Conservation (phyloP, 2,888 invertebrate genomes). For the Miltochrista miniata region DNA sequence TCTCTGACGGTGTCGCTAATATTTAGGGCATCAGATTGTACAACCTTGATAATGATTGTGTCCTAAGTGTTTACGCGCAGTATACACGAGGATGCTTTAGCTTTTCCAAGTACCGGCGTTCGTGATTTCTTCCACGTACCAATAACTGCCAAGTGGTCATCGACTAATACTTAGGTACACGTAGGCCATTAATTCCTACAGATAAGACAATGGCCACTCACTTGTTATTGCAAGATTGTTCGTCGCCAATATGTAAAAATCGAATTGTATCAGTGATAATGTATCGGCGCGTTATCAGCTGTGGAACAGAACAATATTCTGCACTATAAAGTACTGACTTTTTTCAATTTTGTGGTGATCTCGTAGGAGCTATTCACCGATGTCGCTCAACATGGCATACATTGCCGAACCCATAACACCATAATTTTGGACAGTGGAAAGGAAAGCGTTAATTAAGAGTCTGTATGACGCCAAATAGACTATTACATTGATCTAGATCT, state of each 20-base stretch:
- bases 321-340: slow-evolving; percentile 41
- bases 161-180: slow-evolving; percentile 36
- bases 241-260: slow-evolving; percentile 49
- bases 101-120: slow-evolving; percentile 18
- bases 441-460: slow-evolving; percentile 60
- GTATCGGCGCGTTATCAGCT: slow-evolving; percentile 67
- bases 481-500: too few relatives aligned
- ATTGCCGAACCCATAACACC: slow-evolving; percentile 47
- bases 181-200: slow-evolving; percentile 46
- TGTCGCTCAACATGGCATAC: slow-evolving; percentile 37
- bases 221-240: slow-evolving; percentile 58
- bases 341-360: slow-evolving; percentile 49
- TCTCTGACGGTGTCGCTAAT: slow-evolving; percentile 10
- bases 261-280: slow-evolving; percentile 67
- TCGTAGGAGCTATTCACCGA: slow-evolving; percentile 61
- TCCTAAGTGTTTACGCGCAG: background rate
- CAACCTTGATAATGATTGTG: background rate
- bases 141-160: slow-evolving; percentile 9
- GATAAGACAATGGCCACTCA: slow-evolving; percentile 66
- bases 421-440: slow-evolving; percentile 48
- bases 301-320: slow-evolving; percentile 53
- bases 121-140: slow-evolving; percentile 16
- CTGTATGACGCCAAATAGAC: too few relatives aligned
- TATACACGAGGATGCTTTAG: slow-evolving; percentile 5
- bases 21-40: slow-evolving; percentile 5